Conservation (phyloP, 2,888 invertebrate species). For the Vesta saturnalis region DNA sequence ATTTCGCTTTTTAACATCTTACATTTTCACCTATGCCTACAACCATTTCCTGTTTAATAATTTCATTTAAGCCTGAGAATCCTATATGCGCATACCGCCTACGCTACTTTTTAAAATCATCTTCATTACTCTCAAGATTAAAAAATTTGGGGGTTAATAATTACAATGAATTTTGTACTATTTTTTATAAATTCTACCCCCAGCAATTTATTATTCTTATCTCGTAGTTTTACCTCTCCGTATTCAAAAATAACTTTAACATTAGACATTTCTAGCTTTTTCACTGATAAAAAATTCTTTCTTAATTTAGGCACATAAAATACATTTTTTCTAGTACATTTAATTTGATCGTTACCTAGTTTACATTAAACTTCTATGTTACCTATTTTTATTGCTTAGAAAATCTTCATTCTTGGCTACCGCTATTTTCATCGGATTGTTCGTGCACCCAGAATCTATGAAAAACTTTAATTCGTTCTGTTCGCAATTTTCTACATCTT, state of each 20-base stretch:
- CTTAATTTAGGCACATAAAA: constrained; percentile 5
- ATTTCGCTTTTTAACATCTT: constrained; percentile 28
- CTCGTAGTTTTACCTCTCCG: neutral
- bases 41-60: constrained; percentile 25
- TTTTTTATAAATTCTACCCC: constrained; percentile 27
- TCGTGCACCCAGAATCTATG: constrained; percentile 3
- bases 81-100: constrained; percentile 32
- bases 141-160: constrained; percentile 23
- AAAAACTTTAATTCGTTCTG: neutral
- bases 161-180: constrained; percentile 40
- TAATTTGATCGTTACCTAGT: neutral
- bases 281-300: constrained; percentile 6
- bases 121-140: constrained; percentile 33
- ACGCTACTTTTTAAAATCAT: constrained; percentile 35
- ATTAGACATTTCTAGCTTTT: constrained; percentile 3
- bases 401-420: neutral
- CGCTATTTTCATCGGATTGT: constrained; percentile 2
- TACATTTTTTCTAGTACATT: constrained; percentile 2
- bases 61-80: constrained; percentile 21
- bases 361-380: neutral
- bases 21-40: constrained; percentile 26
- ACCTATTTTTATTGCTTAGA: neutral
- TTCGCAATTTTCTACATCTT: neutral
- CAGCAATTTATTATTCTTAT: constrained; percentile 17
- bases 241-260: constrained; percentile 9